Conservation (phyloP, 2,888 invertebrate species). For the Drosophila merina region DNA sequence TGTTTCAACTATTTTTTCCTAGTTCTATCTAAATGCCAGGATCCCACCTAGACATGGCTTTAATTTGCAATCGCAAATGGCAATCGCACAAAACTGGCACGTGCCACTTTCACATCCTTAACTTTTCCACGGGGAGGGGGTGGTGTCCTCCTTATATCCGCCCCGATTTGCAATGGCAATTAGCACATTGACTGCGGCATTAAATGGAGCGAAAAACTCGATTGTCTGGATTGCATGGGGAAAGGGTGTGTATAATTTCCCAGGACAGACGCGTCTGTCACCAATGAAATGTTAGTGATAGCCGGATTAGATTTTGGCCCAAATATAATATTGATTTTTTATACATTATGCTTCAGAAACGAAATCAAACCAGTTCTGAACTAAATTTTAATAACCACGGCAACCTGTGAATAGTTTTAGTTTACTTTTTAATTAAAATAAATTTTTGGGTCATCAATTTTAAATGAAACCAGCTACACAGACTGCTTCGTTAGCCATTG, state of each 20-base stretch:
- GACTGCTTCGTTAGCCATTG: constrained; percentile 4
- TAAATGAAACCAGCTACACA: not conserved
- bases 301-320: not conserved
- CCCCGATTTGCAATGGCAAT: constrained; percentile 41
- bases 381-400: too few relatives aligned
- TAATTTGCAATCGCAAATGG: constrained; percentile 7
- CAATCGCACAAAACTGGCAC: constrained; percentile 40
- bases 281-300: constrained; percentile 33
- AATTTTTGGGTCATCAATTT: not conserved
- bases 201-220: constrained; percentile 67
- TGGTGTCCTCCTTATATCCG: not conserved
- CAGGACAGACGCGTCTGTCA: constrained; percentile 12
- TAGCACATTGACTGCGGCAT: constrained; percentile 50
- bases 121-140: not conserved
- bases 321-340: not conserved
- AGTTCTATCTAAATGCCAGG: not conserved
- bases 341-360: too few relatives aligned
- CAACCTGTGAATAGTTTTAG: too few relatives aligned
- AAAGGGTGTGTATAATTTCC: constrained; percentile 1
- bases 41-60: not conserved
- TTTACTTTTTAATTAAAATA: not conserved
- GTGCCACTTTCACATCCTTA: constrained; percentile 27
- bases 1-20: not conserved
- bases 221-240: constrained; percentile 42
- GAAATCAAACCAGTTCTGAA: too few relatives aligned